These are phyloP conservation scores for Drosophila watanabei DNA, from an alignment of 1,140 invertebrate species.

Conservation along the genomic window DNA sequence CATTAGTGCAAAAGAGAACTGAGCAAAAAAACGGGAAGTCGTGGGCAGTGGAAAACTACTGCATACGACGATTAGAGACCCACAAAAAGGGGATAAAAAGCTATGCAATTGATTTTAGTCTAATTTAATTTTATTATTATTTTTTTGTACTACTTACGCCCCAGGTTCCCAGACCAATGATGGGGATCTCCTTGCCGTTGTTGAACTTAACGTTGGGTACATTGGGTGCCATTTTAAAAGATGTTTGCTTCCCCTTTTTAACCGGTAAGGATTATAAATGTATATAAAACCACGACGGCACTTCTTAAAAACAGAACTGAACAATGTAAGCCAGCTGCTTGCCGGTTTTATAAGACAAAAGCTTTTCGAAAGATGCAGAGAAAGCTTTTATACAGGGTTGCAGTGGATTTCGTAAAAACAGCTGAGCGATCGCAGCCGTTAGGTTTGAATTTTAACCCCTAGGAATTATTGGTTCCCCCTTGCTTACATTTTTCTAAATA, in stretches of 20 bases:
- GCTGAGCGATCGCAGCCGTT: slow-evolving; percentile 35
- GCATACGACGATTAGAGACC: slow-evolving; percentile 2
- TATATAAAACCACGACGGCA: slow-evolving; percentile 10
- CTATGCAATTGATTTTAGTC: slow-evolving; percentile 1
- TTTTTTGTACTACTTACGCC: slow-evolving; percentile 87
- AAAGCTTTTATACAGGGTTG: slow-evolving; percentile 53
- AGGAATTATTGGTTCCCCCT: not conserved
- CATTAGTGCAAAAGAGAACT: slow-evolving; percentile 16
- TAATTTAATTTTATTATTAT: slow-evolving; percentile 5
- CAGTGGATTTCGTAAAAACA: not conserved
- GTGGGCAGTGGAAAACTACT: slow-evolving; percentile 59
- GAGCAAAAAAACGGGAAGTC: slow-evolving; percentile 37
- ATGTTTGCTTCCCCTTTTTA: not conserved
- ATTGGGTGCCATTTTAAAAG: slow-evolving; percentile 52
- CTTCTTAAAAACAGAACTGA: slow-evolving; percentile 31
- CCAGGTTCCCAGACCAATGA: slow-evolving; percentile 93
- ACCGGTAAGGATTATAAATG: slow-evolving; percentile 31
- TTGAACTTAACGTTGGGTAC: slow-evolving; percentile 88
- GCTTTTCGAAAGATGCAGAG: slow-evolving; percentile 16
- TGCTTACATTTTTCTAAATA: not conserved
- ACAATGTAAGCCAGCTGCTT: slow-evolving; percentile 50
- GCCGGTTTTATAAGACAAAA: slow-evolving; percentile 54
- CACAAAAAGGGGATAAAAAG: too few relatives aligned
- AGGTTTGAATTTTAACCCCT: slow-evolving; percentile 14
- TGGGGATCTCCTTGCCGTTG: slow-evolving; percentile 89